These are phyloP conservation scores for Drosophila virilis DNA, from an alignment of 1,140 invertebrate genomes.

Conservation along the genomic window DNA sequence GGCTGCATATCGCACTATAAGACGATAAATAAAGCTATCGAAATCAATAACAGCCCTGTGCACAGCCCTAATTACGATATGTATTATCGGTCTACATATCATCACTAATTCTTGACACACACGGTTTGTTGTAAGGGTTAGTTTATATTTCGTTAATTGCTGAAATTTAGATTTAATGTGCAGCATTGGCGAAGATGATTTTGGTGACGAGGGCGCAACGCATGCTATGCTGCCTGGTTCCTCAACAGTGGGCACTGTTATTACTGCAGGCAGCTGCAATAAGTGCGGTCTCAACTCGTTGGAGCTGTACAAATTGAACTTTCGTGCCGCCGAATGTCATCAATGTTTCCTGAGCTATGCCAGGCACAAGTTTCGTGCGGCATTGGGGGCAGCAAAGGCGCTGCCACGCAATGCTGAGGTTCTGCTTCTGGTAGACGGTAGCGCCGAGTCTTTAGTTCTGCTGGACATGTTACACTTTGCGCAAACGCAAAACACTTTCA, in stretches of 20 bases:
- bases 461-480: slow-evolving; percentile 77
- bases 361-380: slow-evolving; percentile 80
- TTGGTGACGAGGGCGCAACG: slow-evolving; percentile 74
- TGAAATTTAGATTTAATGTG: slow-evolving; percentile 63
- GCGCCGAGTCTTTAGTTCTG: slow-evolving; percentile 61
- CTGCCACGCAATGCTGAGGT: slow-evolving; percentile 68
- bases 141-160: slow-evolving; percentile 20
- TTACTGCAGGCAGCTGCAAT: slow-evolving; percentile 53
- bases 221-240: slow-evolving; percentile 63
- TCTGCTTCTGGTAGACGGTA: slow-evolving; percentile 69
- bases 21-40: slow-evolving; percentile 30
- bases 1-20: slow-evolving; percentile 50
- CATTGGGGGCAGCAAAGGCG: slow-evolving; percentile 72
- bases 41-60: slow-evolving; percentile 27
- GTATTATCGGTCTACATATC: background rate
- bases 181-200: slow-evolving; percentile 81
- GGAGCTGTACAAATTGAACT: slow-evolving; percentile 67
- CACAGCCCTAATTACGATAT: background rate
- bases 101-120: slow-evolving; percentile 22
- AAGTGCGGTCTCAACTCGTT: slow-evolving; percentile 58
- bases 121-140: background rate
- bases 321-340: slow-evolving; percentile 65
- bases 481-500: slow-evolving; percentile 73
- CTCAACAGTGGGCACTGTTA: slow-evolving; percentile 4
- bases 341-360: slow-evolving; percentile 69